phyloP scores from a whole-genome alignment of 2,113 vertebrate genomes.

The Nesoenas mayeri region DNA sequence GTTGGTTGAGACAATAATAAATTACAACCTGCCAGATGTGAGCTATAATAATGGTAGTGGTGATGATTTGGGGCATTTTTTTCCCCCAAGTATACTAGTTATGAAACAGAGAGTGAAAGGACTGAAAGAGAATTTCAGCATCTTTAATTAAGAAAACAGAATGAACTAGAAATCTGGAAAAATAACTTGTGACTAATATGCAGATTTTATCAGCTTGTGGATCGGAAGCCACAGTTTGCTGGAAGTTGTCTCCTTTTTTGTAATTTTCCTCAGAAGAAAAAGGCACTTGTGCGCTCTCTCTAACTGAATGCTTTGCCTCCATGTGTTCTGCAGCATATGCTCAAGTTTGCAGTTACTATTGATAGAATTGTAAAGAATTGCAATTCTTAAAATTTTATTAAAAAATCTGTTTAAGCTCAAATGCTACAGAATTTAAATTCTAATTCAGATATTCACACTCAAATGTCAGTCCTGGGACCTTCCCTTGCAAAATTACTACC shows the following conservation, averaged over 20 bases:
- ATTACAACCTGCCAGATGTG: neutral
- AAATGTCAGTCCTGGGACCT: neutral
- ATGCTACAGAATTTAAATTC: neutral
- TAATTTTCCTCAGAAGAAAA: constrained; percentile 58
- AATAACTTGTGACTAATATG: constrained; percentile 60
- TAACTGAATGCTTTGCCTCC: constrained; percentile 16
- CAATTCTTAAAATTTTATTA: neutral
- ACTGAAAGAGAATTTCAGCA: constrained; percentile 6
- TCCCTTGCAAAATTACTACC: neutral
- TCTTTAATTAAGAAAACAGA: constrained; percentile 26
- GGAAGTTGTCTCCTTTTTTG: constrained; percentile 39
- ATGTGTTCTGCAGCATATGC: constrained; percentile 33
- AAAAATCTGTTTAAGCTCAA: neutral
- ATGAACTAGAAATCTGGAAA: constrained; percentile 47
- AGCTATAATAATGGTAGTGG: neutral
- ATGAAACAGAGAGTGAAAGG: constrained; percentile 12
- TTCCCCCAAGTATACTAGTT: neutral
- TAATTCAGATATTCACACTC: neutral
- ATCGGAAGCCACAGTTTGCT: constrained; percentile 56
- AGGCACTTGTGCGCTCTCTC: constrained; percentile 52
- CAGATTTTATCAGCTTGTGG: constrained; percentile 62
- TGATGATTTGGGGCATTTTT: neutral
- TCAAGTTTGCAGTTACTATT: constrained; percentile 58
- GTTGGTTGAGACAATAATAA: neutral
- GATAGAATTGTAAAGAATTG: constrained; percentile 32